Evolutionary conservation across 2,113 vertebrate genomes (phyloP), one percentile per base, ranked within the genome.

Genomic region (Proterorhinus semilunaris): DNA sequence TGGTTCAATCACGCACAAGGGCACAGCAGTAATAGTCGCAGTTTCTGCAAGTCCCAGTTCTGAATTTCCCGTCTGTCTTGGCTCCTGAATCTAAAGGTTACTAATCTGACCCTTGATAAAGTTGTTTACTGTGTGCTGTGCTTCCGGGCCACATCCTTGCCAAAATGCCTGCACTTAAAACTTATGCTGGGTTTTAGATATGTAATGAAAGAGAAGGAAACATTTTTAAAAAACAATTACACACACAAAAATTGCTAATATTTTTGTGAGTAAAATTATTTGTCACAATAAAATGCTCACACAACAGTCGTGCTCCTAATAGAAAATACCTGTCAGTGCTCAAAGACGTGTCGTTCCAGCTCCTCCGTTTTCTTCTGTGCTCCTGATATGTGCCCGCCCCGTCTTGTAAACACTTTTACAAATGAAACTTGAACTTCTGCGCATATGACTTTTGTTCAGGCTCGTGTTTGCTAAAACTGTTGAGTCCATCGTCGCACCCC

Each of bases 291-390:
- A 53, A 9, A 3, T 17, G n/a, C n/a, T 21, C 17, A 10, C 21
- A 55, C 53, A 27, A 36, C 2, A 10, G 6, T 10, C 27, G 8
- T 27, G 17, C 53, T 27, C 27, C 9, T 27, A 55, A n/a, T n/a
- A 15, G 49, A 50, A 11, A 27, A 10, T 55, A 55, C 53, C 53
- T 27, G 17, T 55, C 27, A 10, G 11, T 10, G 8, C 11, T 10
- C 53, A 55, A 55, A 27, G 10, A 1, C 17, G 12, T 55, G 53
- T 21, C 17, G 16, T 66, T 4, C 13, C 3, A 5, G 46, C 59
- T 62, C 36, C 15, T 82, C 53, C 46, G 27, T 9, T 0, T 44
- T 81, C 61, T 85, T 86, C 82, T 84, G 52, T 57, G 44, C 43
- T 63, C 27, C 10, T 59, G 53, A 55, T 54, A 55, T 47, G 27